These are phyloP conservation scores for Taenioides sp. DNA, from an alignment of 2,797 vertebrate species.

Conservation along the genomic window DNA sequence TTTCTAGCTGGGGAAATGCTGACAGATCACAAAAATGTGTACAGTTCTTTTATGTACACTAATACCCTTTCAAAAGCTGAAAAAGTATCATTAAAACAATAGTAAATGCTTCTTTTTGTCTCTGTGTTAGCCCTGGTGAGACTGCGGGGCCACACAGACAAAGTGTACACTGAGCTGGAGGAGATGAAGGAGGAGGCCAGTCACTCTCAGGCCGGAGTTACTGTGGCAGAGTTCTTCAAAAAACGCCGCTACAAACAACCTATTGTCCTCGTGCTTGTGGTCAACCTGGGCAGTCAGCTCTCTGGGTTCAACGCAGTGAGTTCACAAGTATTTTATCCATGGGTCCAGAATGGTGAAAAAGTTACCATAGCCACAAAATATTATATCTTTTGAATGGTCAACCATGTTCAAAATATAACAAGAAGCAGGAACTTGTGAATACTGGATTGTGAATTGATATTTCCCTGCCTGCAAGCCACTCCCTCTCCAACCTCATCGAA, in stretches of 20 bases:
- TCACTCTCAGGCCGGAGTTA: constrained; percentile 60
- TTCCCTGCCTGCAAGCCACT: no score
- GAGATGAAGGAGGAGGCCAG: constrained; percentile 74
- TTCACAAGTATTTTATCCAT: constrained; percentile 7
- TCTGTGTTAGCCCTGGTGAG: constrained; percentile 58
- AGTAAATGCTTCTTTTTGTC: constrained; percentile 10
- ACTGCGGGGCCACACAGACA: constrained; percentile 55
- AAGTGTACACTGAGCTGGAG: constrained; percentile 64
- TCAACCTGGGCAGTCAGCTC: constrained; percentile 70
- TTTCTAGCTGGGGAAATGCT: no score
- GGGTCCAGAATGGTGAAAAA: no score
- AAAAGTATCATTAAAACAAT: not conserved
- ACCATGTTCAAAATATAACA: no score
- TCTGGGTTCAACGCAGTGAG: constrained; percentile 76
- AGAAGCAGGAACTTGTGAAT: no score
- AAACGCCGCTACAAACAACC: constrained; percentile 69
- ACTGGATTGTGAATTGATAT: no score
- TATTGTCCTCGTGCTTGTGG: constrained; percentile 67
- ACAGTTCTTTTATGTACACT: no score
- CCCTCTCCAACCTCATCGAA: not conserved
- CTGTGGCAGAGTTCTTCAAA: constrained; percentile 70
- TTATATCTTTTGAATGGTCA: no score
- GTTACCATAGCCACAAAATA: no score
- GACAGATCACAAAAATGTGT: no score
- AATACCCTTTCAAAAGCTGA: not conserved